A percentile compares a stretch with the other conserved stretches of the same genome.
Conservation (phyloP, 2,888 invertebrate species). For the Spodoptera picta region DNA sequence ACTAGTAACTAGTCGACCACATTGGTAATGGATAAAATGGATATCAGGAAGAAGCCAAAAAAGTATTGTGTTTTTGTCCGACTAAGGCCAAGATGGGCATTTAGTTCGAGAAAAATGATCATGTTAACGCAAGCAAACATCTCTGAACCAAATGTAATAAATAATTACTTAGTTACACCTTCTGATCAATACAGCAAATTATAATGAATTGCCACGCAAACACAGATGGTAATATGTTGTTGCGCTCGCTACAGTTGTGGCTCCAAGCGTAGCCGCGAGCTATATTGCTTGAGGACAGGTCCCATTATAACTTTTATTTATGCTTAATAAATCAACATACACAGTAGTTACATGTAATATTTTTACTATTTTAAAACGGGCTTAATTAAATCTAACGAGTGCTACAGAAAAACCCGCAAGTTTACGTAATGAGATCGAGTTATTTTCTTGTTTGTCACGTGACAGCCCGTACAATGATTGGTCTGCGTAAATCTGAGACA, state of each 20-base stretch:
- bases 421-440: conserved; percentile 19
- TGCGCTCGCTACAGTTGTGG: conserved; percentile 9
- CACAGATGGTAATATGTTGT: conserved; percentile 3
- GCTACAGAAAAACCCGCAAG: conserved; percentile 10
- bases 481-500: conserved; percentile 68
- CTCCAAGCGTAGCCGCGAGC: conserved; percentile 12
- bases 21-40: not conserved
- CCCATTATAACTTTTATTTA: conserved; percentile 6
- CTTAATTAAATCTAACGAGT: conserved; percentile 18
- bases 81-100: too few relatives aligned
- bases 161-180: not conserved
- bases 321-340: conserved; percentile 12
- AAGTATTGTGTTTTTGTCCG: too few relatives aligned
- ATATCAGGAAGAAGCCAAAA: too few relatives aligned
- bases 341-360: not conserved
- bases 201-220: not conserved
- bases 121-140: too few relatives aligned
- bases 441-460: conserved; percentile 23
- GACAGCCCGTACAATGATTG: conserved; percentile 55
- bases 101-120: too few relatives aligned
- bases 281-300: conserved; percentile 10
- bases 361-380: conserved; percentile 8
- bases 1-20: too few relatives aligned
- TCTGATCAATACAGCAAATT: conserved; percentile 1
- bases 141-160: too few relatives aligned